Conservation (phyloP, 2,797 vertebrate species). For the Enteromius thamalakanensis region DNA sequence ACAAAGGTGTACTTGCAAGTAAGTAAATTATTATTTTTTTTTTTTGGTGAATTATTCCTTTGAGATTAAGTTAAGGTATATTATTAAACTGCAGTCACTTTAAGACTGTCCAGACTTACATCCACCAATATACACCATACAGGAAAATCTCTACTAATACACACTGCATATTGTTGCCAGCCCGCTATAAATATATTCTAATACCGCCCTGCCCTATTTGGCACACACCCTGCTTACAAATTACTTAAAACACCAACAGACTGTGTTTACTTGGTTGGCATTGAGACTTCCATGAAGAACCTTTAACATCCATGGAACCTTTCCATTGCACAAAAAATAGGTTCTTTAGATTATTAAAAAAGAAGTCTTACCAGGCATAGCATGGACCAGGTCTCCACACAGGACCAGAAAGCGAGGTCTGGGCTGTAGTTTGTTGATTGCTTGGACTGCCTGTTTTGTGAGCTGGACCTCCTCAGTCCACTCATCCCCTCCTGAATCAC, state of each 20-base stretch:
- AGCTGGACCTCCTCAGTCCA: constrained; percentile 90
- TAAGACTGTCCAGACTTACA: background rate
- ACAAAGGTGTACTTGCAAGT: too few species aligned
- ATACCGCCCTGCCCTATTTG: background rate
- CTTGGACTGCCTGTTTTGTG: constrained; percentile 84
- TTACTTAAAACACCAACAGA: background rate
- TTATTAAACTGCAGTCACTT: background rate
- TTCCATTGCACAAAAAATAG: background rate
- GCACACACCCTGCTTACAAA: background rate
- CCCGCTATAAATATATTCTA: background rate
- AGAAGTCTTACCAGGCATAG: constrained; percentile 88
- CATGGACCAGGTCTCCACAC: constrained; percentile 93
- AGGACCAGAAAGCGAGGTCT: constrained; percentile 89
- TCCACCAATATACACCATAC: background rate
- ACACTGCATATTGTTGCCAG: background rate
- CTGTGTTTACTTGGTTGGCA: constrained; percentile 1
- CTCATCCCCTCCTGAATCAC: constrained; percentile 83
- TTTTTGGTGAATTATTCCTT: too few species aligned
- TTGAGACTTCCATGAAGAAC: background rate
- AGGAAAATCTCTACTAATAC: background rate
- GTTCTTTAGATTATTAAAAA: background rate
- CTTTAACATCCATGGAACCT: background rate
- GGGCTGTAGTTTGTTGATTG: constrained; percentile 84
- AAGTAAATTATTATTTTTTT: too few species aligned
- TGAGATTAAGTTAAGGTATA: background rate